A percentile compares a stretch with the other conserved stretches of the same genome.
Conservation (phyloP, 2,888 invertebrate genomes). For the Sminthurides aquaticus region DNA sequence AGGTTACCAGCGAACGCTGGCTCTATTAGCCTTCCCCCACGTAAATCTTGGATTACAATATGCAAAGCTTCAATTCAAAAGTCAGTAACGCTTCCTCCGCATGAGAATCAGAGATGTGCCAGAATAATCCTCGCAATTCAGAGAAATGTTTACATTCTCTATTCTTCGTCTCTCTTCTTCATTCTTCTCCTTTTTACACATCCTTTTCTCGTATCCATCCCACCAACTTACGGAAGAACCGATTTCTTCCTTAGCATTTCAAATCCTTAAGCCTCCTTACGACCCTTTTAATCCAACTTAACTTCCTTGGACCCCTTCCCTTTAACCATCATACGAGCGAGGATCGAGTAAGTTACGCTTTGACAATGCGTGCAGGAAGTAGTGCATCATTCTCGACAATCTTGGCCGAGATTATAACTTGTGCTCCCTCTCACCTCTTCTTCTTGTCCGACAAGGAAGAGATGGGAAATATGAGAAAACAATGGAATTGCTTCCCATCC, state of each 20-base stretch:
- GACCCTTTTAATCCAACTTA: too few species aligned
- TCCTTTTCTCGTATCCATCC: neutral
- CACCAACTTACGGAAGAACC: neutral
- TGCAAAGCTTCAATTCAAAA: neutral
- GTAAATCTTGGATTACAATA: neutral
- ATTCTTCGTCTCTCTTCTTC: neutral
- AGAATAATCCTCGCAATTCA: neutral
- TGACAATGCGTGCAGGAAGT: slow-evolving; percentile 5
- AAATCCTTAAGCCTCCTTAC: too few species aligned
- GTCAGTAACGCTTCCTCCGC: neutral
- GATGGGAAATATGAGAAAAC: neutral
- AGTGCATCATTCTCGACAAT: slow-evolving; percentile 5
- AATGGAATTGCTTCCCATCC: neutral
- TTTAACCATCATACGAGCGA: too few species aligned
- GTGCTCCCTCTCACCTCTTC: neutral
- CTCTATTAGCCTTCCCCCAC: neutral
- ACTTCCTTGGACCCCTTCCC: too few species aligned
- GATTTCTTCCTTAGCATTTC: too few species aligned
- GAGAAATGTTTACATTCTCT: neutral
- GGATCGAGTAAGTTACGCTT: neutral
- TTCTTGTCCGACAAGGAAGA: neutral
- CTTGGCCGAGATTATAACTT: neutral
- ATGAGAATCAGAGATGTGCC: neutral
- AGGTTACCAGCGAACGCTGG: slow-evolving; percentile 18
- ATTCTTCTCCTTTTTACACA: neutral